Evolutionary conservation across 2,888 invertebrate species (phyloP).

Genomic region (Tridacna crocea): DNA sequence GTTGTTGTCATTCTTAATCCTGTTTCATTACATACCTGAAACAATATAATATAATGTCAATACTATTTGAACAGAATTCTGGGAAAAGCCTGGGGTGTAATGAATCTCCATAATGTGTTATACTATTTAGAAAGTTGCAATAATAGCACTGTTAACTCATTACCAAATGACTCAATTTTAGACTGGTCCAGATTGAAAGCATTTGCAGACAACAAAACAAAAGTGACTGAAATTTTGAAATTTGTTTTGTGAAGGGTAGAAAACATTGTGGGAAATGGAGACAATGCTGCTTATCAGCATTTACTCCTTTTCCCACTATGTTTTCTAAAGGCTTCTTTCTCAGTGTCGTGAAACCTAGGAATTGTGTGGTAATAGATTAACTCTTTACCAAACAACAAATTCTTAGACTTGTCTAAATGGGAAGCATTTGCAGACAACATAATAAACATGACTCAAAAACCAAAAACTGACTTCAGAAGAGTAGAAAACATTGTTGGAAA

Average conservation of each 20-base stretch:
- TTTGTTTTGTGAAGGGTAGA: neutral
- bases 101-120: too few species aligned
- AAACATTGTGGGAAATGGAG: neutral
- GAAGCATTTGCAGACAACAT: too few species aligned
- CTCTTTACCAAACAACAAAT: too few species aligned
- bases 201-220: too few species aligned
- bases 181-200: too few species aligned
- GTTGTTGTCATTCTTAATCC: constrained; percentile 62
- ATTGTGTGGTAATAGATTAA: neutral
- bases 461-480: too few species aligned
- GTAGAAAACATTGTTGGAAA: too few species aligned
- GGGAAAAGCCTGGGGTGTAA: too few species aligned
- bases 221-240: too few species aligned
- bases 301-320: neutral
- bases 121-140: neutral
- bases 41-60: constrained; percentile 6
- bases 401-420: too few species aligned
- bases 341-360: neutral
- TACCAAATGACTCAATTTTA: too few species aligned
- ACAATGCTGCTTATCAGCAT: neutral
- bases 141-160: neutral
- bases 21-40: constrained; percentile 55
- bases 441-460: too few species aligned
- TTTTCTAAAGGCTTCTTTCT: neutral
- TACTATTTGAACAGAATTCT: neutral